phyloP scores from a whole-genome alignment of 2,797 vertebrate genomes.

The Hippopotamyrus pictus region DNA sequence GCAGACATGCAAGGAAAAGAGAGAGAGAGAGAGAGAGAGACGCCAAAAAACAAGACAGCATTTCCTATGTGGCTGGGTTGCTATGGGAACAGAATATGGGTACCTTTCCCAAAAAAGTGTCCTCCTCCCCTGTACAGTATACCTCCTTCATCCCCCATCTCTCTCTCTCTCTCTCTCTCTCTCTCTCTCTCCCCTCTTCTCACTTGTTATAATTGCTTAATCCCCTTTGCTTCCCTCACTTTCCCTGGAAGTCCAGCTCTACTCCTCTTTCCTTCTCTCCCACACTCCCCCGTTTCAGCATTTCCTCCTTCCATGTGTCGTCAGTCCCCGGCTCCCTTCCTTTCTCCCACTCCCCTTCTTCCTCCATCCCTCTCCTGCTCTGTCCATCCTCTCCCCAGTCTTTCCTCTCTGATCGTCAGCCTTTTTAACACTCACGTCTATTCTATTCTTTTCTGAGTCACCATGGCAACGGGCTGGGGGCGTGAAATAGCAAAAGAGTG shows the following conservation, averaged over 20 bases:
- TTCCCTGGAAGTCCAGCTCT: neutral
- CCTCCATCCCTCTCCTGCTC: slow-evolving; percentile 13
- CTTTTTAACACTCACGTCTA: slow-evolving; percentile 74
- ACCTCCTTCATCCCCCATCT: slow-evolving; percentile 28
- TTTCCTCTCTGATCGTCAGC: slow-evolving; percentile 50
- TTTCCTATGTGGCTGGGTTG: slow-evolving; percentile 73
- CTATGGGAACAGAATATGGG: slow-evolving; percentile 77
- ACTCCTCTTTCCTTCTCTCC: neutral
- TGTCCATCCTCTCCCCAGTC: neutral
- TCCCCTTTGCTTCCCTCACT: neutral
- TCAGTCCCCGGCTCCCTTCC: neutral
- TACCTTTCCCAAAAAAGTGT: slow-evolving; percentile 69
- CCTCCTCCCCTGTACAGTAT: slow-evolving; percentile 53
- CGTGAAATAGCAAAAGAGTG: slow-evolving; percentile 50
- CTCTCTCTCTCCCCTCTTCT: neutral
- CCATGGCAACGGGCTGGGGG: slow-evolving; percentile 77
- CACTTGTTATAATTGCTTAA: slow-evolving; percentile 3
- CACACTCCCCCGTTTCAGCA: neutral
- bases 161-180: neutral
- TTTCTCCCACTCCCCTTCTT: neutral
- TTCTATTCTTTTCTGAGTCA: slow-evolving; percentile 76
- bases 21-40: slow-evolving; percentile 36
- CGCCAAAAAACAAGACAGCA: slow-evolving; percentile 59
- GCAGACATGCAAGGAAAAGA: slow-evolving; percentile 30
- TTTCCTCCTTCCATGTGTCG: neutral